Base-by-base conservation (phyloP, 2,797 vertebrate genomes). In the Percopsis omiscomaycus region DNA sequence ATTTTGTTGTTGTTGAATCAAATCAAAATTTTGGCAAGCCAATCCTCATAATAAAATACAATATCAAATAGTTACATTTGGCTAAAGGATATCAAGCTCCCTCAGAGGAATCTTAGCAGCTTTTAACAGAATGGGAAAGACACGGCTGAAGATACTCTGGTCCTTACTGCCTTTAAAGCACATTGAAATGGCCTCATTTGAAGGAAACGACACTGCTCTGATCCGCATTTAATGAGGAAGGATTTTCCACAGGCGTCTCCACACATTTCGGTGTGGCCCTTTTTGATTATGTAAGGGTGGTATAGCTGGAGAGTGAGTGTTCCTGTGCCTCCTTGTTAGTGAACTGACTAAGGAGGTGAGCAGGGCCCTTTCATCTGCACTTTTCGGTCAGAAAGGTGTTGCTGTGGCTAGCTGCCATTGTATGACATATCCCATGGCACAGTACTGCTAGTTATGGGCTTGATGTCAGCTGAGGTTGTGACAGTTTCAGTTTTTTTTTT, bases 221-320 rank as follows among this genome's bases (percentile, higher is more conserved):
- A 75, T 68, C 68, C 72, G 64, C 61, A 73, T 63, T 83, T 84
- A 88, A 72, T 74, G 82, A 74, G 68, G 71, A 68, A 46, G 22
- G 77, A 55, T 74, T 79, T 77, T 84, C 69, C 69, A 64, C 68
- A 62, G 74, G 71, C 79, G 60, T 77, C 76, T 64, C 80, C 77
- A 45, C 81, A 81, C 69, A 30, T 73, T 69, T 75, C 61, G 2
- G 59, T 54, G 46, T 59, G 57, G 63, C 76, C 65, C 76, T 89
- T 84, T 87, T 82, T 88, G 81, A 86, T 85, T 87, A 70, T 77
- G 70, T 79, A 76, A 84, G 84, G 78, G 79, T 61, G 74, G 83
- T 74, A 30, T 71, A 75, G 62, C 45, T 14, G 75, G 78, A 59
- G 74, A 32, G 47, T 16, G 74, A 32, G 47, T 16, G 69, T 73